Evolutionary conservation across 1,140 invertebrate genomes (phyloP).

Genomic region (Belonocnema kinseyi): DNA sequence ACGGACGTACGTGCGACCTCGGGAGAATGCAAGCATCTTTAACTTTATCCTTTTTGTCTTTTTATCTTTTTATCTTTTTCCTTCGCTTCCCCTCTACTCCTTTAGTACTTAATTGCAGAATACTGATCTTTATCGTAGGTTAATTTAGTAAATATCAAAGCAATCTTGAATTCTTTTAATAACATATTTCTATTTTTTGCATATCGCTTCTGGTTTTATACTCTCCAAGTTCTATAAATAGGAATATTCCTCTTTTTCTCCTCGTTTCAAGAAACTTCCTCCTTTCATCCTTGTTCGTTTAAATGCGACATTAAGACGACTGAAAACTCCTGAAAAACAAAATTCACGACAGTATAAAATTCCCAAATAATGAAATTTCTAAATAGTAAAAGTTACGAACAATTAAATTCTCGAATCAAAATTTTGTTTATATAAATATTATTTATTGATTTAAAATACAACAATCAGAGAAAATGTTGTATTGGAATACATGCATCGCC

Average conservation of each 20-base stretch:
- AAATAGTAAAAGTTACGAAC: no score
- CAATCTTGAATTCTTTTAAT: not conserved
- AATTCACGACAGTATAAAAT: no score
- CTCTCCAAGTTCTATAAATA: not conserved
- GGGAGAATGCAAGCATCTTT: constrained; percentile 56
- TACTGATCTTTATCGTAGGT: not conserved
- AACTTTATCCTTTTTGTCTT: not conserved
- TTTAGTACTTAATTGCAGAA: constrained; percentile 30
- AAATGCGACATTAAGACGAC: no score
- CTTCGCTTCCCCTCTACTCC: constrained; percentile 40
- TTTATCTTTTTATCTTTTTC: constrained; percentile 31
- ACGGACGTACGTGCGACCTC: constrained; percentile 69
- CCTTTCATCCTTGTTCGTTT: no score
- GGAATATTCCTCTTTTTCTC: not conserved
- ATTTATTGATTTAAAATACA: no score
- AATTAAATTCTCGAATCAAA: no score
- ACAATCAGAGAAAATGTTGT: no score
- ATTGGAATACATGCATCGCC: no score
- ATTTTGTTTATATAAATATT: no score
- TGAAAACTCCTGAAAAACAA: no score
- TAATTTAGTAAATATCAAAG: not conserved
- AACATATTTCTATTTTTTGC: not conserved
- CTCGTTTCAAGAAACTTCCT: no score
- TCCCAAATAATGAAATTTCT: no score
- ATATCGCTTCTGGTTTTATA: constrained; percentile 32